Evolutionary conservation across 1,140 invertebrate genomes (phyloP).

Genomic region (Drosophila athabasca): DNA sequence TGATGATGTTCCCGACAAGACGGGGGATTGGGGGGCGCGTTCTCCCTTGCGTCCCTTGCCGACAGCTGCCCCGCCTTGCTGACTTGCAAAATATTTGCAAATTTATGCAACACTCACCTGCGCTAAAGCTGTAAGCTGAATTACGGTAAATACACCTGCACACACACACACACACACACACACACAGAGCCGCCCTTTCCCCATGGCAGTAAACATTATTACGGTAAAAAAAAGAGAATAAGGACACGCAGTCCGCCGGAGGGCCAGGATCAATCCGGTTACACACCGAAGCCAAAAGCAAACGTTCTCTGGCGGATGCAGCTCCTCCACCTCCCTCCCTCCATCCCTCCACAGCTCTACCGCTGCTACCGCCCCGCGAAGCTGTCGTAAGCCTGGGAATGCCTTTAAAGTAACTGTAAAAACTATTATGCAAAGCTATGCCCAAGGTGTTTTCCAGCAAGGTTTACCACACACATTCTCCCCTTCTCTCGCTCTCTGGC

Average conservation of each 20-base stretch:
- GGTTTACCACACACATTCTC: no score
- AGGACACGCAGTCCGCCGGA: conserved; percentile 18
- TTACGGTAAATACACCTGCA: conserved; percentile 55
- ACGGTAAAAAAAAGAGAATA: conserved; percentile 49
- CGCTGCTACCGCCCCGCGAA: neutral
- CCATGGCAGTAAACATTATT: conserved; percentile 41
- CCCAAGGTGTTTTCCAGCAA: conserved; percentile 22
- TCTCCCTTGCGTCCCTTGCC: conserved; percentile 2
- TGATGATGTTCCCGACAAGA: conserved; percentile 9
- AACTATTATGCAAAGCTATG: conserved; percentile 58
- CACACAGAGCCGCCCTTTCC: conserved; percentile 1
- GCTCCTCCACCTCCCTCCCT: neutral
- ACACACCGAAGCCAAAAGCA: neutral
- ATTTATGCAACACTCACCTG: conserved; percentile 71
- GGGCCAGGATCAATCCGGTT: conserved; percentile 56
- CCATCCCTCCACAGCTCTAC: neutral
- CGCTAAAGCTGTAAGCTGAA: conserved; percentile 59
- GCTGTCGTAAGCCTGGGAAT: conserved; percentile 6
- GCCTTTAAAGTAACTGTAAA: conserved; percentile 55
- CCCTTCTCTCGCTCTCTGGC: no score
- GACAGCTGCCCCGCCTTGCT: conserved; percentile 47
- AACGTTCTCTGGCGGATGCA: conserved; percentile 5
- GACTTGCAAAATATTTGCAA: conserved; percentile 76
- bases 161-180: conserved; percentile 29
- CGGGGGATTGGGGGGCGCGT: no score